These are phyloP conservation scores for Glossophaga mutica DNA, from an alignment of 2,797 vertebrate species.

Conservation along the genomic window DNA sequence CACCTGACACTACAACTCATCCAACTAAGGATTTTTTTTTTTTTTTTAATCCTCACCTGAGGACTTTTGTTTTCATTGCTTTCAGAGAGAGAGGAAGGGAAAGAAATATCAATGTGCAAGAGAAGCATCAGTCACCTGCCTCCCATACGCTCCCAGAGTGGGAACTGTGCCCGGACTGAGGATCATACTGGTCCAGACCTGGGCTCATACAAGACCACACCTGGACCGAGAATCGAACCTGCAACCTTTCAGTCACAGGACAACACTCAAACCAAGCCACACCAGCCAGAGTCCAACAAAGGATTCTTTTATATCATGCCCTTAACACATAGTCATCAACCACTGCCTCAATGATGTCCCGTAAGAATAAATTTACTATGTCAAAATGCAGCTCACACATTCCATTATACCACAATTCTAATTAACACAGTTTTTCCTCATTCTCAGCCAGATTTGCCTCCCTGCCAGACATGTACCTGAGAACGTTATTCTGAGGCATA, in stretches of 20 bases:
- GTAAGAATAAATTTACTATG: not conserved
- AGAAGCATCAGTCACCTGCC: no score
- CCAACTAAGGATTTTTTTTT: not conserved
- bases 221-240: not conserved
- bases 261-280: not conserved
- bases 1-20: not conserved
- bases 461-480: not conserved
- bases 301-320: not conserved
- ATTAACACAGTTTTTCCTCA: slow-evolving; percentile 32
- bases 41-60: no score
- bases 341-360: not conserved
- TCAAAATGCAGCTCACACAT: slow-evolving; percentile 11
- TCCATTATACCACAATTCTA: slow-evolving; percentile 24
- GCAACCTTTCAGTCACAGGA: not conserved
- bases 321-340: not conserved
- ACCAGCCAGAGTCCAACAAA: not conserved
- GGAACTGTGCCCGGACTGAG: no score
- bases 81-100: no score
- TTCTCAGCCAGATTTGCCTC: slow-evolving; percentile 31
- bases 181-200: no score
- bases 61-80: no score
- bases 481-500: slow-evolving; percentile 1
- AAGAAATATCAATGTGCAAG: no score
- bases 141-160: no score
- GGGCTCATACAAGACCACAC: no score